Base-by-base conservation (phyloP, 1,140 invertebrate species). In the Scylla paramamosain region DNA sequence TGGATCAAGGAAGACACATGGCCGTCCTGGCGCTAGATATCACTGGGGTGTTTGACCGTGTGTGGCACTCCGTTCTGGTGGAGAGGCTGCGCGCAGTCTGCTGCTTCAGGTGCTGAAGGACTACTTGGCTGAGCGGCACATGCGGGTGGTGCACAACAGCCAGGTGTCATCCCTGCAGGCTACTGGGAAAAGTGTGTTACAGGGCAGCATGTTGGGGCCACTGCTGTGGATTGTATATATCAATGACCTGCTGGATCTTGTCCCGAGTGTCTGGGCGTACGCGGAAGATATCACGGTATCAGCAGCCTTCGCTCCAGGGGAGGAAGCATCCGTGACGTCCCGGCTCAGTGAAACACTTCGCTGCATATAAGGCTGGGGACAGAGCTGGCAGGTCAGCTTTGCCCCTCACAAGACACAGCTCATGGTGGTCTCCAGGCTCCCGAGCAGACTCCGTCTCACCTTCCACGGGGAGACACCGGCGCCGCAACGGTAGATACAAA, bases 151-250 rank as follows among this genome's bases (percentile, higher is more conserved):
- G 32, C 83, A 86, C 28, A 28, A 28, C 32, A 16, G 83, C 1
- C 12, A 28, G 6, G 4, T 6, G 25, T 86, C 83, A 14, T 86
- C 32, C 28, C 28, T 12, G 1, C 83, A 86, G 83, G 83, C 32
- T n/a, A n/a, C n/a, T n/a, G n/a, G n/a, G n/a, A n/a, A n/a, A n/a
- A 39, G 83, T 12, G 83, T 86, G 12, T n/a, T n/a, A n/a, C n/a
- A n/a, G n/a, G n/a, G n/a, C n/a, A n/a, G n/a, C n/a, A n/a, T n/a
- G n/a, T n/a, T 86, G 83, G 83, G 83, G 83, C 83, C 83, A 4
- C 25, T 86, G 83, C 83, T 86, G 10, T 86, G 83, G 83, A 86
- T 6, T 28, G n/a, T 86, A 16, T 86, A 86, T 16, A 86, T 86
- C 3, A 86, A 86, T 28, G 83, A 86, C 83, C 32, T 86, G 32